phyloP scores from a whole-genome alignment of 2,888 invertebrate genomes.

The Sesamia inferens region DNA sequence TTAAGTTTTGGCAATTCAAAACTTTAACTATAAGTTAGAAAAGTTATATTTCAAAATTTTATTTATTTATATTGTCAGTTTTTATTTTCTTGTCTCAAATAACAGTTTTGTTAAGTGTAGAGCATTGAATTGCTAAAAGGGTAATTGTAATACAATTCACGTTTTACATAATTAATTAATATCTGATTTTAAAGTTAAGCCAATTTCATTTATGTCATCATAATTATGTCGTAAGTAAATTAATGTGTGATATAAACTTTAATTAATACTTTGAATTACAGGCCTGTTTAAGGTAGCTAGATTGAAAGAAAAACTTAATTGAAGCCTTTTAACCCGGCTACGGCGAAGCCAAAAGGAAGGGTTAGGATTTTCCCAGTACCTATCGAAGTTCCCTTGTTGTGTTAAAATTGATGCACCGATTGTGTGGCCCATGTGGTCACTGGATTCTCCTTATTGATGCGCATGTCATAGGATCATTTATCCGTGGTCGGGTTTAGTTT shows the following conservation, averaged over 20 bases:
- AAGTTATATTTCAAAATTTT: constrained; percentile 82
- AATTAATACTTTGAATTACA: constrained; percentile 79
- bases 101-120: constrained; percentile 72
- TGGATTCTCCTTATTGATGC: constrained; percentile 34
- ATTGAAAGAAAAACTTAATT: constrained; percentile 70
- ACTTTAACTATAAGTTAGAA: constrained; percentile 90
- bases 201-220: constrained; percentile 64
- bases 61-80: constrained; percentile 84
- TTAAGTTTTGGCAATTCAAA: constrained; percentile 89
- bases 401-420: constrained; percentile 18
- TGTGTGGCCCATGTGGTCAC: constrained; percentile 18
- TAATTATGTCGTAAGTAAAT: constrained; percentile 77
- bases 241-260: constrained; percentile 86
- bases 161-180: constrained; percentile 68
- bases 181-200: constrained; percentile 67
- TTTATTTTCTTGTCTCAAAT: constrained; percentile 82
- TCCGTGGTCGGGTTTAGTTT: constrained; percentile 61
- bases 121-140: constrained; percentile 76
- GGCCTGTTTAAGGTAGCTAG: constrained; percentile 86
- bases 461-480: constrained; percentile 38
- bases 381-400: constrained; percentile 23
- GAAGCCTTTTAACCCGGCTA: constrained; percentile 58
- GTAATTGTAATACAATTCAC: constrained; percentile 76
- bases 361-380: constrained; percentile 52
- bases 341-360: constrained; percentile 45